Evolutionary conservation across 2,113 vertebrate species (phyloP).

Genomic region (Lucifuga dentata): DNA sequence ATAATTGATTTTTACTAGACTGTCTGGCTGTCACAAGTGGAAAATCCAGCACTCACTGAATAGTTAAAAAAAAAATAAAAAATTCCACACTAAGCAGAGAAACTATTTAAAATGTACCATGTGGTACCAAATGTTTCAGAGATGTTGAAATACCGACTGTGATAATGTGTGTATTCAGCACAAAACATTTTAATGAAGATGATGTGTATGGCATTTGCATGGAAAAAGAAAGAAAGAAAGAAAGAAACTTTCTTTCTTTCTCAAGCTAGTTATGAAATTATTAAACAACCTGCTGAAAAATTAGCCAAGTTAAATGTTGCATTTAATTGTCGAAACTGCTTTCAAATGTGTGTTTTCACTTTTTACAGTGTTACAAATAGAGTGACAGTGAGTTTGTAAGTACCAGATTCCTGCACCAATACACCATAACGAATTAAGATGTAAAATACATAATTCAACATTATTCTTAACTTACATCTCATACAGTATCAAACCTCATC

Average conservation of each 20-base stretch:
- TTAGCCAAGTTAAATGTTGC: too few relatives aligned
- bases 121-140: background rate
- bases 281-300: background rate
- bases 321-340: too few relatives aligned
- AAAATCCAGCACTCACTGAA: background rate
- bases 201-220: slow-evolving; percentile 10
- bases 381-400: too few relatives aligned
- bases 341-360: too few relatives aligned
- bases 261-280: too few relatives aligned
- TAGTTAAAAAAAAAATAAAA: too few relatives aligned
- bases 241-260: slow-evolving; percentile 2
- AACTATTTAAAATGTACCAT: background rate
- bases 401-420: slow-evolving; percentile 31
- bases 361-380: too few relatives aligned
- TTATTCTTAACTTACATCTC: slow-evolving; percentile 29
- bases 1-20: background rate
- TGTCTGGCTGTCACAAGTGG: background rate
- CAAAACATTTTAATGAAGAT: background rate
- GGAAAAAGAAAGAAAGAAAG: background rate
- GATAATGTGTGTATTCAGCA: background rate
- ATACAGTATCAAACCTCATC: slow-evolving; percentile 13
- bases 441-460: slow-evolving; percentile 34
- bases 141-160: background rate
- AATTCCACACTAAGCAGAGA: too few relatives aligned
- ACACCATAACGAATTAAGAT: slow-evolving; percentile 46